These are phyloP conservation scores for Micrasema minimum DNA, from an alignment of 1,140 invertebrate genomes.

Conservation along the genomic window DNA sequence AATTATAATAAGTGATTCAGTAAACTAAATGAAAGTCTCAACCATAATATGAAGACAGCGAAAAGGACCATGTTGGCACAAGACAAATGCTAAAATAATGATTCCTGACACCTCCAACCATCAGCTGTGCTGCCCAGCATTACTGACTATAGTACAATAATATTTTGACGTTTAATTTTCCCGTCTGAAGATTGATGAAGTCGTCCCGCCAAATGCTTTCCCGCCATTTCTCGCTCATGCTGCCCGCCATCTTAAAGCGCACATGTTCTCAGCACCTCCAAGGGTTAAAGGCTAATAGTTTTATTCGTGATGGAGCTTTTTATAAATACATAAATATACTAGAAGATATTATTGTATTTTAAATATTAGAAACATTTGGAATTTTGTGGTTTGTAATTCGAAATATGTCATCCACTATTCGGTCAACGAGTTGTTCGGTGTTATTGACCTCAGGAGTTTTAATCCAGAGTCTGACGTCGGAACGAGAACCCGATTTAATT, in stretches of 20 bases:
- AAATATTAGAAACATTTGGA: too few species aligned
- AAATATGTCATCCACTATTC: too few species aligned
- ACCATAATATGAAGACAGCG: too few species aligned
- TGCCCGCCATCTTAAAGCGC: slow-evolving; percentile 9
- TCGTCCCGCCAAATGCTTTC: slow-evolving; percentile 31
- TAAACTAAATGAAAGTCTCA: too few species aligned
- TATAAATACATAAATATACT: too few species aligned
- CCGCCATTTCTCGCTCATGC: slow-evolving; percentile 8
- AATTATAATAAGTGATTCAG: too few species aligned
- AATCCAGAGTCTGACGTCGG: too few species aligned
- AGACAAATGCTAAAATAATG: slow-evolving; percentile 45
- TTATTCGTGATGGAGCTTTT: slow-evolving; percentile 11
- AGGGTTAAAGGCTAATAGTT: neutral
- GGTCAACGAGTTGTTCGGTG: too few species aligned
- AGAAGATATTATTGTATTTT: too few species aligned
- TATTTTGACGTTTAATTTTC: slow-evolving; percentile 55
- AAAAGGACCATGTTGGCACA: neutral
- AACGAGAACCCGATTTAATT: too few species aligned
- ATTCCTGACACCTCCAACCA: slow-evolving; percentile 25
- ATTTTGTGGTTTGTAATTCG: too few species aligned
- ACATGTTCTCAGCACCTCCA: slow-evolving; percentile 11
- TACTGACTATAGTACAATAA: slow-evolving; percentile 38
- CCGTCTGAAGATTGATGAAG: slow-evolving; percentile 50
- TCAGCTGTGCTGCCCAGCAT: slow-evolving; percentile 8
- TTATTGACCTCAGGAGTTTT: too few species aligned